Base-by-base conservation (phyloP, 1,140 invertebrate species). In the Saxidomus purpurata region DNA sequence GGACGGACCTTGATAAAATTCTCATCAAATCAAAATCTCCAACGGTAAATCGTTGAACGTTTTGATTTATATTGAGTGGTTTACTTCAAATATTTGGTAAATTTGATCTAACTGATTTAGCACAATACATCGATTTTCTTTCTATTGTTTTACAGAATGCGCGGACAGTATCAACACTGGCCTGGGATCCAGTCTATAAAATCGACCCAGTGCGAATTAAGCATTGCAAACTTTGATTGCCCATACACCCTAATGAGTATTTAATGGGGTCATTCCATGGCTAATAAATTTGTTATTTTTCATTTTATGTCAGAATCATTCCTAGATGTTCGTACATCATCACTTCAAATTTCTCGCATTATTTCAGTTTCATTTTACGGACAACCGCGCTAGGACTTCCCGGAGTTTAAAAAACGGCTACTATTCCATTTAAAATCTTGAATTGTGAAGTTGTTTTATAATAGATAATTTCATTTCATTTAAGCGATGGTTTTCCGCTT, bases 251-350 rank as follows among this genome's bases (percentile, higher is more conserved):
- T 87, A 87, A 87, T 77, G 84, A 77, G n/a, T 59, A 69, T 47
- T 87, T 87, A 87, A 87, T 87, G 74, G 67, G 84, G 38, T 87
- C 71, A 52, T 59, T 87, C 84, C 47, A 22, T 77, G 71, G 69
- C 55, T 77, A 76, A 87, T 87, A 87, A 76, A 71, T 76, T 87
- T 67, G 84, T 77, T 71, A 87, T 87, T 87, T 87, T 87, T 87
- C 84, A 71, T 87, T 61, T 71, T 74, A 71, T 85, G 82, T 71
- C 82, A 74, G 82, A 52, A 69, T 85, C 67, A 71, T 71, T 36
- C 38, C 17, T 71, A 36, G 34, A 9, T 38, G 67, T 38, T 71
- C 67, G 25, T 71, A 38, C 11, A 71, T 38, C 67, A 71, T 40
- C 38, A 71, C 67, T 38, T 31, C 19, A 38, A 28, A 71, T 36